These are phyloP conservation scores for Drosophila nebulosa DNA, from an alignment of 1,140 invertebrate genomes.

Conservation along the genomic window DNA sequence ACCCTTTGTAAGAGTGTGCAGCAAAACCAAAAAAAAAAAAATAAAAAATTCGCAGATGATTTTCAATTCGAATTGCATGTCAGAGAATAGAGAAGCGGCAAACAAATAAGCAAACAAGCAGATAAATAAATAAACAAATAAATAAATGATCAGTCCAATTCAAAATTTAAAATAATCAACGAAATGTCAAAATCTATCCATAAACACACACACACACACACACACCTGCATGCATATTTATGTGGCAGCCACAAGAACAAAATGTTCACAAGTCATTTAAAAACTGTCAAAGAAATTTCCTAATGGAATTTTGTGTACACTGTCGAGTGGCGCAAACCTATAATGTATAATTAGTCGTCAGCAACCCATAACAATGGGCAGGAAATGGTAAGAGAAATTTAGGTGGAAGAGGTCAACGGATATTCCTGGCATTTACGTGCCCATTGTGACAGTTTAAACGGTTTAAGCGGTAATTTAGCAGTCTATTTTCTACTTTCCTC, in stretches of 20 bases:
- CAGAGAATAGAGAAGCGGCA: too few relatives aligned
- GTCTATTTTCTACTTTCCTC: neutral
- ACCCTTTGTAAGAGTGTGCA: neutral
- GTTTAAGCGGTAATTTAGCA: conserved; percentile 10
- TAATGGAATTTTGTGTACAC: neutral
- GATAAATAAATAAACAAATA: conserved; percentile 33
- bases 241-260: neutral
- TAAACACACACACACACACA: neutral
- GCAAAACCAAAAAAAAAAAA: neutral
- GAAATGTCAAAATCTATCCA: conserved; percentile 14
- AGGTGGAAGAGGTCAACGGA: neutral
- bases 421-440: neutral
- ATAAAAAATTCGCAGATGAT: conserved; percentile 17
- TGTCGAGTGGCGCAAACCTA: neutral
- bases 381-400: neutral
- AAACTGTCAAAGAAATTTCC: neutral
- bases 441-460: neutral
- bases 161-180: conserved; percentile 48
- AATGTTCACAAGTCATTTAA: neutral
- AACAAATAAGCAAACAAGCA: conserved; percentile 11
- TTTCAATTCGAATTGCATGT: conserved; percentile 46
- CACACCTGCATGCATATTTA: neutral
- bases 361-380: too few relatives aligned
- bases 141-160: conserved; percentile 30
- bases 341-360: neutral